Base-by-base conservation (phyloP, 1,140 invertebrate genomes). In the Nautilus pompilius region DNA sequence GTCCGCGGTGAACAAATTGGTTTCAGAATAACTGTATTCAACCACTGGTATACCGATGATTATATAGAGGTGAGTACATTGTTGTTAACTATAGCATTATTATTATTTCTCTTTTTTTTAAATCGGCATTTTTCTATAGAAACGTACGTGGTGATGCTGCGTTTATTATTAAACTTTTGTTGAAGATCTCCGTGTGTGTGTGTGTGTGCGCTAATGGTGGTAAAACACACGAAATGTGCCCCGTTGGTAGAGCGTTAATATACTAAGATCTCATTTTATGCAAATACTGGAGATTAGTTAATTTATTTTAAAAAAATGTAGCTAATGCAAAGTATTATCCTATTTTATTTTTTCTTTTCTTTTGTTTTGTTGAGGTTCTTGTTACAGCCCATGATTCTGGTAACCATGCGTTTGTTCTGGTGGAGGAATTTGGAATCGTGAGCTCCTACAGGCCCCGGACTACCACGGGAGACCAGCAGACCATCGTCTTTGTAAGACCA, bases 1-100 rank as follows among this genome's bases (percentile, higher is more conserved):
- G 87, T 89, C 24, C 90, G 95, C 75, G 95, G 95, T 22, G 96
- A 99, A 83, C 95, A 98, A 83, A 87, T 98, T 33, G 95, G 95
- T 4, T 86, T 98, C 1, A 85, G 95, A 22, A 91, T 96, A 0
- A 92, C 92, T 0, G 90, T 98, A 0, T 98, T 98, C 79, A 99
- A 98, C 84, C 95, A 96, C 79, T 89, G 93, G 89, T 87, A 86
- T 26, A 87, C 89, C 45, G 88, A 90, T 33, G 88, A 89, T 57
- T 88, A 90, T 55, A 65, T 80, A 24, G 80, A 81, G 78, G 78
- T 79, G 94, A 68, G 77, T 78, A 5, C 28, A 57, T 41, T 46
- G 45, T 56, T 56, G 54, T 56, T 49, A 22, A 10, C 32, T 56
- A n/a, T n/a, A n/a, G n/a, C n/a, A n/a, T n/a, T n/a, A n/a, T n/a